These are phyloP conservation scores for Benitochromis conjunctus DNA, from an alignment of 2,113 vertebrate genomes.

Conservation along the genomic window DNA sequence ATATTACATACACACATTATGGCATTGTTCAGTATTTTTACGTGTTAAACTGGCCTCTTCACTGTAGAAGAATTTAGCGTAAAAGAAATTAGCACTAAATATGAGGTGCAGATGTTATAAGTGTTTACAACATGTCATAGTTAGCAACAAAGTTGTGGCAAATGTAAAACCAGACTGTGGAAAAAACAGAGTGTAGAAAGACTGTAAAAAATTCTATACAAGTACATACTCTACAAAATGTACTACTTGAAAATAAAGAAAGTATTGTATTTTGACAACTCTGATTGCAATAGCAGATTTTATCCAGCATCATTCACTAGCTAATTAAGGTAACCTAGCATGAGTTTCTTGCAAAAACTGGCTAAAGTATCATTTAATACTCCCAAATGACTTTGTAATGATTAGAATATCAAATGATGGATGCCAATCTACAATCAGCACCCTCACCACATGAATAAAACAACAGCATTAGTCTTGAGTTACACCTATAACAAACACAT, in stretches of 20 bases:
- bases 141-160: fast-evolving
- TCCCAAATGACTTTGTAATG: neutral
- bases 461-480: neutral
- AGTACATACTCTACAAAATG: neutral
- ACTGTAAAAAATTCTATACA: neutral
- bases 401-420: neutral
- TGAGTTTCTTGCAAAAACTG: neutral
- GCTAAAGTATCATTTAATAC: neutral
- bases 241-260: neutral
- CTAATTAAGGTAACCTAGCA: neutral
- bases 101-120: neutral
- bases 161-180: neutral
- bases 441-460: neutral
- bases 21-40: neutral
- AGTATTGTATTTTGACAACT: neutral
- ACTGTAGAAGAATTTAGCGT: neutral
- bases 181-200: neutral
- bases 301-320: no score
- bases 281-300: no score
- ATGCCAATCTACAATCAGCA: neutral
- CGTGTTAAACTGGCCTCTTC: neutral
- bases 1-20: neutral
- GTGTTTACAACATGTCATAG: neutral
- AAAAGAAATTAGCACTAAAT: neutral
- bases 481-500: neutral